A percentile compares a stretch with the other conserved stretches of the same genome.
Conservation (phyloP, 2,888 invertebrate species). For the Drosophila koepferae region DNA sequence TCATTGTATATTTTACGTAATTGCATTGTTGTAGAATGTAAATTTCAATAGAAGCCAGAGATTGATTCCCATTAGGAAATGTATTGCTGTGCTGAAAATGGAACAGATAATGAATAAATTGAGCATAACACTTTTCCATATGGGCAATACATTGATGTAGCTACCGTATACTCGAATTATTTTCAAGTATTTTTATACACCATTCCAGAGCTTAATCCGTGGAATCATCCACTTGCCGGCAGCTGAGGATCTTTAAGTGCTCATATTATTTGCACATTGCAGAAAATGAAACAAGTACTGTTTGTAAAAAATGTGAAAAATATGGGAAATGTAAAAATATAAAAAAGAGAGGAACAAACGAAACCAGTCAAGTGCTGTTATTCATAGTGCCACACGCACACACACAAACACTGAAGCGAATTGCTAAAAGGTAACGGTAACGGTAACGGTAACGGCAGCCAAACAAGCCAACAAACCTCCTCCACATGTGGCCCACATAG, state of each 20-base stretch:
- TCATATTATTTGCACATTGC: constrained; percentile 70
- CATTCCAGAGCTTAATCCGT: constrained; percentile 7
- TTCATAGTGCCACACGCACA: constrained; percentile 62
- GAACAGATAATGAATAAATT: constrained; percentile 1
- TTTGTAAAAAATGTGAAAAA: constrained; percentile 19
- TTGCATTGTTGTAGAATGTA: too few relatives aligned
- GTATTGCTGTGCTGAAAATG: not conserved
- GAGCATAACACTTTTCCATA: not conserved
- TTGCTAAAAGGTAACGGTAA: constrained; percentile 67
- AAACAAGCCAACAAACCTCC: constrained; percentile 57
- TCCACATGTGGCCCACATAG: constrained; percentile 48
- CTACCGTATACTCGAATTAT: constrained; percentile 20
- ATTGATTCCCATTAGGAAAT: not conserved
- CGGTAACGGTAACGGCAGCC: constrained; percentile 68
- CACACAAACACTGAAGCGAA: constrained; percentile 50
- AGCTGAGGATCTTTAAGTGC: constrained; percentile 61
- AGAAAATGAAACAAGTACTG: constrained; percentile 15
- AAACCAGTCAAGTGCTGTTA: constrained; percentile 76
- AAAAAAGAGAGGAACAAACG: constrained; percentile 47
- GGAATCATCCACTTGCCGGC: constrained; percentile 18
- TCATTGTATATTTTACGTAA: too few relatives aligned
- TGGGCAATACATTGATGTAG: not conserved
- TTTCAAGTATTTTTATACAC: constrained; percentile 22
- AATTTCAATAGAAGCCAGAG: too few relatives aligned
- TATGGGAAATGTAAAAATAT: constrained; percentile 16